Evolutionary conservation across 2,797 vertebrate species (phyloP).

Genomic region (Cyprinella venusta): DNA sequence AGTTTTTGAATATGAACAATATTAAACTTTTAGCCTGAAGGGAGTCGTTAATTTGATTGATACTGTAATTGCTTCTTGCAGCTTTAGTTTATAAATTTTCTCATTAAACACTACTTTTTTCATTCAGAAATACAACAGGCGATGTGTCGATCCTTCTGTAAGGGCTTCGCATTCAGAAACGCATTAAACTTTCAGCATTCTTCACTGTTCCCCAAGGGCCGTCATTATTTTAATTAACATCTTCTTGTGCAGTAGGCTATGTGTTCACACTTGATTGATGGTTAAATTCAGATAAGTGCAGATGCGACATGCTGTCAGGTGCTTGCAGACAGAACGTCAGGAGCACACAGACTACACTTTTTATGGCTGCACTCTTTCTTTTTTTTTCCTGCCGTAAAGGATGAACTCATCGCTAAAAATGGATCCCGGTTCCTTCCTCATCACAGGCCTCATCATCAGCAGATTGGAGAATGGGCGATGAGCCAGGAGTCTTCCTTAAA

Average conservation of each 20-base stretch:
- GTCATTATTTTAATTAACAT: conserved; percentile 36
- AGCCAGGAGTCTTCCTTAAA: conserved; percentile 61
- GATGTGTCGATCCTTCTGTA: background rate
- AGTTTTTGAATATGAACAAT: background rate
- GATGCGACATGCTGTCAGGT: conserved; percentile 40
- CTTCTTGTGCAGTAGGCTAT: background rate
- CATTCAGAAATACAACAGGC: conserved; percentile 16
- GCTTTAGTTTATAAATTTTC: background rate
- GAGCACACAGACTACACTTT: conserved; percentile 51
- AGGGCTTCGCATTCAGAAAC: background rate
- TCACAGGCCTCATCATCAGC: conserved; percentile 64
- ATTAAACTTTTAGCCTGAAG: background rate
- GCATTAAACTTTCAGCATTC: conserved; percentile 21
- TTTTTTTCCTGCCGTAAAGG: conserved; percentile 59
- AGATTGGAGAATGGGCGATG: conserved; percentile 62
- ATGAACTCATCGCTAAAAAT: conserved; percentile 70
- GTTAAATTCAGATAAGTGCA: conserved; percentile 38
- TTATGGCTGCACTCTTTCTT: conserved; percentile 50
- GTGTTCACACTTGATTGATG: conserved; percentile 15
- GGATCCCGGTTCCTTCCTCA: conserved; percentile 63
- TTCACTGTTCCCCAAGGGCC: conserved; percentile 1
- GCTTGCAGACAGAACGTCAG: conserved; percentile 46
- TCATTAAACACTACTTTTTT: background rate
- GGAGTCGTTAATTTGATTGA: background rate
- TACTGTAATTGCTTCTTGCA: background rate